phyloP scores from a whole-genome alignment of 2,888 invertebrate genomes.

The Cloeon dipterum region DNA sequence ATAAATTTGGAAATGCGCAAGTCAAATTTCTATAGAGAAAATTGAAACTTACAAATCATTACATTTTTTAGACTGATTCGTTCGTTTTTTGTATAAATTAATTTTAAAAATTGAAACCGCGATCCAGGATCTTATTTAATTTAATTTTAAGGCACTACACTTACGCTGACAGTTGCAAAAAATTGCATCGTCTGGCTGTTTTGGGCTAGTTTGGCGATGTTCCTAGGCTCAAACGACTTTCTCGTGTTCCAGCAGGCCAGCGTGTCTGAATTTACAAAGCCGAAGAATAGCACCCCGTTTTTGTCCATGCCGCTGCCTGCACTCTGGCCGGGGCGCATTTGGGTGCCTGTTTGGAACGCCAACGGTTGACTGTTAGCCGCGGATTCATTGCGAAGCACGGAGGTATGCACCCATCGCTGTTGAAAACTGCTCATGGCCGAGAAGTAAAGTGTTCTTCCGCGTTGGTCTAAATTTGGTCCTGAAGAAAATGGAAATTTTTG shows the following conservation, averaged over 20 bases:
- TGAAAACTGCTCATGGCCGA: constrained; percentile 41
- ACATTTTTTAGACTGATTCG: too few relatives aligned
- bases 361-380: not conserved
- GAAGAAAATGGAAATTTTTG: too few relatives aligned
- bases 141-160: not conserved
- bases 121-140: too few relatives aligned
- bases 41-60: too few relatives aligned
- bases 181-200: constrained; percentile 2
- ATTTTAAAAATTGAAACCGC: not conserved
- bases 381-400: not conserved
- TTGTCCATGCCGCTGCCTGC: constrained; percentile 15
- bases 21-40: too few relatives aligned
- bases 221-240: constrained; percentile 14
- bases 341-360: constrained; percentile 4
- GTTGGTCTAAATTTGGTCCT: constrained; percentile 6
- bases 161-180: not conserved
- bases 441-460: constrained; percentile 31
- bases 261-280: constrained; percentile 14
- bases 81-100: not conserved
- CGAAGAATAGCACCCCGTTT: constrained; percentile 17
- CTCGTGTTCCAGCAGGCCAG: constrained; percentile 18
- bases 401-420: constrained; percentile 34
- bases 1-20: too few relatives aligned
- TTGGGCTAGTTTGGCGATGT: constrained; percentile 13
- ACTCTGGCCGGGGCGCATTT: constrained; percentile 11